phyloP scores from a whole-genome alignment of 2,797 vertebrate genomes.

The Galagoides demidoff region DNA sequence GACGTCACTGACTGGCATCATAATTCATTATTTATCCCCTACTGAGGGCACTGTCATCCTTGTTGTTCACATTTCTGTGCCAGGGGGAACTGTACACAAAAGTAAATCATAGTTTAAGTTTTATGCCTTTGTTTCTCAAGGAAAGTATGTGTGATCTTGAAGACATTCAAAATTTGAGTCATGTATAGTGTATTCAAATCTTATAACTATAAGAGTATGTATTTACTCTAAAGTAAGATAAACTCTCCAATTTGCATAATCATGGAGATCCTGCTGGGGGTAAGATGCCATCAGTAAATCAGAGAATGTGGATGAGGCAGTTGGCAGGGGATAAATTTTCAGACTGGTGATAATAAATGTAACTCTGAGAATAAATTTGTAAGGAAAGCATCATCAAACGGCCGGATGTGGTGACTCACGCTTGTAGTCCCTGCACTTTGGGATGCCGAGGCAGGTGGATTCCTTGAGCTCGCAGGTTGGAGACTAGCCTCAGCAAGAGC shows the following conservation, averaged over 20 bases:
- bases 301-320: not conserved
- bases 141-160: not conserved
- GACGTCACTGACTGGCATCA: not conserved
- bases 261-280: not conserved
- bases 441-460: no score
- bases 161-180: not conserved
- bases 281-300: not conserved
- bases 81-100: not conserved
- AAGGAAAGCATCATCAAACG: not conserved
- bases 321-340: not conserved
- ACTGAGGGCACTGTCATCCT: not conserved
- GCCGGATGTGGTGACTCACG: no score
- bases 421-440: no score
- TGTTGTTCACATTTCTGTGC: not conserved
- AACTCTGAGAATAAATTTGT: not conserved
- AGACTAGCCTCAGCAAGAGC: no score
- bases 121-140: conserved; percentile 2
- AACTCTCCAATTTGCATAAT: not conserved
- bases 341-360: not conserved
- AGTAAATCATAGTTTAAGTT: not conserved
- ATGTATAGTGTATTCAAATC: not conserved
- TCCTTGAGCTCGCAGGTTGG: no score
- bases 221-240: not conserved
- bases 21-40: not conserved
- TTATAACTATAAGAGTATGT: not conserved